Evolutionary conservation across 2,888 invertebrate species (phyloP).

Genomic region (Anarsia innoxiella): DNA sequence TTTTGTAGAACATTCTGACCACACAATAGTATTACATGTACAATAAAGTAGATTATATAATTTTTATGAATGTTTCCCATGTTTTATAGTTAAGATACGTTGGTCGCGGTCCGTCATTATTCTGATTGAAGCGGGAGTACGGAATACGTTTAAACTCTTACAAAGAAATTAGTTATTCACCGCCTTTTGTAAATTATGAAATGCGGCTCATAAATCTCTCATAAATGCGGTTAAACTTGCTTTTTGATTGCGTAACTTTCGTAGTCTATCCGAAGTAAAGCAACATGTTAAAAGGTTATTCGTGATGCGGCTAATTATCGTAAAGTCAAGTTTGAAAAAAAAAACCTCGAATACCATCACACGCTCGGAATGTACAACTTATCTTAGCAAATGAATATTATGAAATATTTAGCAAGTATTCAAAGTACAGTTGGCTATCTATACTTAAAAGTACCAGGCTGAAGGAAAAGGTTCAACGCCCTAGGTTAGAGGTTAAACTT

Average conservation of each 20-base stretch:
- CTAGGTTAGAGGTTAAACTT: no score
- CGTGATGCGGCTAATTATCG: slow-evolving; percentile 44
- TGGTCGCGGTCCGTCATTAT: neutral
- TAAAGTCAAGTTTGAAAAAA: slow-evolving; percentile 27
- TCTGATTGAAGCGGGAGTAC: slow-evolving; percentile 5
- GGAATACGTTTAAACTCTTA: neutral
- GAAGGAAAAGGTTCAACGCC: no score
- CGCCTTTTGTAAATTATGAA: slow-evolving; percentile 12
- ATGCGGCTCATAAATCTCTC: slow-evolving; percentile 11
- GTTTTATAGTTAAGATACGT: slow-evolving; percentile 8
- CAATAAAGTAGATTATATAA: slow-evolving; percentile 8
- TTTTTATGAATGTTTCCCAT: slow-evolving; percentile 7
- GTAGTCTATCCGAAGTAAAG: slow-evolving; percentile 22
- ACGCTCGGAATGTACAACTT: slow-evolving; percentile 15
- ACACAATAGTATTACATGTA: slow-evolving; percentile 8
- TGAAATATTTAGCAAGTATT: no score
- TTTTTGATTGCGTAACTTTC: slow-evolving; percentile 19
- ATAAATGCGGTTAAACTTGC: slow-evolving; percentile 13
- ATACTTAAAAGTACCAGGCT: no score
- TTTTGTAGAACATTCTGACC: slow-evolving; percentile 1
- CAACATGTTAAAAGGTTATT: slow-evolving; percentile 45
- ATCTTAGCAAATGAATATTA: slow-evolving; percentile 11
- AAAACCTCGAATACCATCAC: slow-evolving; percentile 22
- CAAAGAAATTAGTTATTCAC: slow-evolving; percentile 11
- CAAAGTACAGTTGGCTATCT: slow-evolving; percentile 3